Base-by-base conservation (phyloP, 2,797 vertebrate genomes). In the Cryptoprocta ferox region DNA sequence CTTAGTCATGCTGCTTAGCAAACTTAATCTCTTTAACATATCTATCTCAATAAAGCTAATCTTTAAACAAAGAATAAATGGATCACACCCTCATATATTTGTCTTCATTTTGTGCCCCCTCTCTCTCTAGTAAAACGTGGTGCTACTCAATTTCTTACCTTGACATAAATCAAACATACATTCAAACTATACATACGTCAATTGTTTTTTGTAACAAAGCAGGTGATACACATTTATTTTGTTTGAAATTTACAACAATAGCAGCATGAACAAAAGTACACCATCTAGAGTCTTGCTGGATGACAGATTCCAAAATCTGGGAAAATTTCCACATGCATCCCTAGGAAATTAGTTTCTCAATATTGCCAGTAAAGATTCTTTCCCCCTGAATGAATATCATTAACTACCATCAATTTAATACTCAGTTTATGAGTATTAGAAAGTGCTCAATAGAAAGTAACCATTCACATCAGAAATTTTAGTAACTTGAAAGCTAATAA, bases 281-380 rank as follows among this genome's bases (percentile, higher is more conserved):
- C 50, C 16, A 53, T 90, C 39, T 66, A 68, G 14, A 76, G 32
- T 32, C 11, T 83, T 68, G 7, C 65, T 39, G 28, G 45, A 65
- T 88, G 66, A 79, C 71, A 66, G 42, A 39, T 84, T 86, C 48
- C 45, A 95, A 91, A 80, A 5, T 19, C 61, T 90, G 59, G 42
- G 42, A 97, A 95, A 21, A 53, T 48, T 95, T 97, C 75, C 85
- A 97, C 39, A 56, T 35, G 21, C 8, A 92, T 81, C 96, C 94
- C 35, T 86, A 95, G 63, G 30, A 89, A 95, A 32, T 87, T 75
- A 89, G 71, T 73, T 95, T 97, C 87, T 91, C 37, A 78, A 13
- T 83, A 42, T 68, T 91, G 48, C 61, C 2, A 9, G 19, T 80
- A 91, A 95, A 18, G 1, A 6, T 37, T 70, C 9, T 76, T 94